These are phyloP conservation scores for Eulimnadia texana DNA, from an alignment of 1,140 invertebrate genomes.

Conservation along the genomic window DNA sequence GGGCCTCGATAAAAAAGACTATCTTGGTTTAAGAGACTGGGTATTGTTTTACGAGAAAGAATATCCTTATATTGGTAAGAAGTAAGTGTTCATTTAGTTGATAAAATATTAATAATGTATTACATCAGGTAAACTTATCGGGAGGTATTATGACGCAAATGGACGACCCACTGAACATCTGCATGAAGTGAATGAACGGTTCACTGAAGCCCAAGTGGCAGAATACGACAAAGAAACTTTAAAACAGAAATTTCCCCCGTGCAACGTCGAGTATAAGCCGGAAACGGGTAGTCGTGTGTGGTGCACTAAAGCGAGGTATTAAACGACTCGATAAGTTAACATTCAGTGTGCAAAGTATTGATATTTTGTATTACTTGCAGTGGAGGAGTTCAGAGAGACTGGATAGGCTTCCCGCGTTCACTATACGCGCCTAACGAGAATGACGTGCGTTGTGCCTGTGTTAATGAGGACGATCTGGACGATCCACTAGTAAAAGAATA, in stretches of 20 bases:
- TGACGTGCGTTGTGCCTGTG: conserved; percentile 61
- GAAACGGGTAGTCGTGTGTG: conserved; percentile 63
- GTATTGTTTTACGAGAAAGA: conserved; percentile 66
- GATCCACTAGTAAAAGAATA: conserved; percentile 43
- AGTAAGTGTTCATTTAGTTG: neutral
- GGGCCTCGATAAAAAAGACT: conserved; percentile 46
- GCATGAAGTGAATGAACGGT: conserved; percentile 40
- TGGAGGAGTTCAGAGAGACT: conserved; percentile 67
- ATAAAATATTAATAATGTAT: conserved; percentile 13
- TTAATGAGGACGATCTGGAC: conserved; percentile 38
- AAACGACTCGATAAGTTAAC: too few relatives aligned
- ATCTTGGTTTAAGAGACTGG: conserved; percentile 62
- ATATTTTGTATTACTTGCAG: too few relatives aligned
- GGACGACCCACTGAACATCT: conserved; percentile 57
- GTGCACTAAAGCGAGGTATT: conserved; percentile 69
- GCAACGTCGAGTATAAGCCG: conserved; percentile 77
- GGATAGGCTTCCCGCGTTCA: conserved; percentile 70
- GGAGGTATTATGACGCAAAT: conserved; percentile 65
- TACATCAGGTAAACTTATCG: conserved; percentile 52
- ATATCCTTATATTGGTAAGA: conserved; percentile 53
- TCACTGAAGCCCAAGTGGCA: conserved; percentile 41
- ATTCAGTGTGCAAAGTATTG: too few relatives aligned
- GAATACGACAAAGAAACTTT: conserved; percentile 45
- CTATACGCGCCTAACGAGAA: conserved; percentile 45
- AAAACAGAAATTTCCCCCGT: conserved; percentile 61